Evolutionary conservation across 2,113 vertebrate genomes (phyloP).

Genomic region (Lasiurus borealis): DNA sequence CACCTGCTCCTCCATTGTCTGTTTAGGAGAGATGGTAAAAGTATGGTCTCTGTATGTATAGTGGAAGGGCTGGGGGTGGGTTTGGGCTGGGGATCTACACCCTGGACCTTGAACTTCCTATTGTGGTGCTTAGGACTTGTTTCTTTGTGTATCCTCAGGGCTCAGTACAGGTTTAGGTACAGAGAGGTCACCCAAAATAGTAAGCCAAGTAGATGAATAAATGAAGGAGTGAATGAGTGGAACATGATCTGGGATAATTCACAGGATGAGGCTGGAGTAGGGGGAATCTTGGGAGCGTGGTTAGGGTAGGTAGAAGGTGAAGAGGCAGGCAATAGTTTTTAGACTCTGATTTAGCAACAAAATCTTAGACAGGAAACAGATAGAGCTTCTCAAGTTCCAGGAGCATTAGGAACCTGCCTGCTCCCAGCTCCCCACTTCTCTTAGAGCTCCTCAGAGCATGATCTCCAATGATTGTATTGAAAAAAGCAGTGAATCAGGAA

Average conservation of each 20-base stretch:
- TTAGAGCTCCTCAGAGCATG: not conserved
- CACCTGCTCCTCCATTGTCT: conserved; percentile 86
- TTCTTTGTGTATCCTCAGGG: not conserved
- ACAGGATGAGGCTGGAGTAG: not conserved
- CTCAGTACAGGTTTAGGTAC: not conserved
- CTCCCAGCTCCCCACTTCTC: too few relatives aligned
- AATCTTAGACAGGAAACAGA: not conserved
- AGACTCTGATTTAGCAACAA: not conserved
- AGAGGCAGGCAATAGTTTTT: not conserved
- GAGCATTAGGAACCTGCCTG: not conserved
- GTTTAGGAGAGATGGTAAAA: conserved; percentile 38
- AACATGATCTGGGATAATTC: not conserved
- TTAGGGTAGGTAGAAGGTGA: not conserved
- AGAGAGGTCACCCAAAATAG: not conserved
- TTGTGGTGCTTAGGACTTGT: not conserved
- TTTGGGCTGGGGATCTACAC: not conserved
- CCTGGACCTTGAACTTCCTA: not conserved
- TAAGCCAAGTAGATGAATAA: not conserved
- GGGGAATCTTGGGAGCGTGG: not conserved
- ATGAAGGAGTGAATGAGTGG: not conserved
- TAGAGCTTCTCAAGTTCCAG: not conserved
- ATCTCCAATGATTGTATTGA: not conserved
- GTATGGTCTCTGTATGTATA: not conserved
- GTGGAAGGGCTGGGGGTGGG: not conserved
- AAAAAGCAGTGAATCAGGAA: not conserved